Evolutionary conservation across 2,113 vertebrate genomes (phyloP).

Genomic region (Sitta europaea): DNA sequence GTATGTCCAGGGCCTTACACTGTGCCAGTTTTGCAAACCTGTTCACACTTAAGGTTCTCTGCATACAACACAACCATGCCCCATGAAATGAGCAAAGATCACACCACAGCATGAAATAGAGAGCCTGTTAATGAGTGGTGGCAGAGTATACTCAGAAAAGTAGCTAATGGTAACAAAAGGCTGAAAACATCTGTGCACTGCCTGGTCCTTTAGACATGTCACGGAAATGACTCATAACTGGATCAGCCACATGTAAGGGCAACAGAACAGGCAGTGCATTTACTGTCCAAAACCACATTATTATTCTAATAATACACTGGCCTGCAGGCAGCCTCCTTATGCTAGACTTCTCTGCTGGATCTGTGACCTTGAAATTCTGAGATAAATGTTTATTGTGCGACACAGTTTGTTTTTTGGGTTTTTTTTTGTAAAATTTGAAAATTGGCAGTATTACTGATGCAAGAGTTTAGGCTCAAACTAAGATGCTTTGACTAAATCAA

Average conservation of each 20-base stretch:
- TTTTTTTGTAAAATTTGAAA: neutral
- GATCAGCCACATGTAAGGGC: neutral
- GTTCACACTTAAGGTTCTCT: neutral
- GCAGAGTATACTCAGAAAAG: neutral
- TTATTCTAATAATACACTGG: neutral
- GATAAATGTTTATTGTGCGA: neutral
- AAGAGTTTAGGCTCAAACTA: neutral
- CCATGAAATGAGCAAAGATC: neutral
- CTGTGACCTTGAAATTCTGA: neutral
- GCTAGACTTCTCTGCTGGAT: neutral
- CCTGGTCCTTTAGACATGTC: neutral
- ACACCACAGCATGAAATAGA: neutral
- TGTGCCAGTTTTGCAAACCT: neutral
- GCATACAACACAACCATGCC: accelerated
- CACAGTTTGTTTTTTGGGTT: neutral
- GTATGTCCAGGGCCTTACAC: too few relatives aligned
- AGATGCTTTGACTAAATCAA: neutral
- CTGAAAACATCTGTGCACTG: neutral
- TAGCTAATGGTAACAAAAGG: neutral
- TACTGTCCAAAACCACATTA: neutral
- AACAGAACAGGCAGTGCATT: neutral
- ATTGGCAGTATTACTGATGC: neutral
- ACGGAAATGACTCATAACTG: neutral
- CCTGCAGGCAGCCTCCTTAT: neutral
- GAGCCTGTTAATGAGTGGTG: neutral